Base-by-base conservation (phyloP, 1,140 invertebrate species). In the Aleiodes sp. region DNA sequence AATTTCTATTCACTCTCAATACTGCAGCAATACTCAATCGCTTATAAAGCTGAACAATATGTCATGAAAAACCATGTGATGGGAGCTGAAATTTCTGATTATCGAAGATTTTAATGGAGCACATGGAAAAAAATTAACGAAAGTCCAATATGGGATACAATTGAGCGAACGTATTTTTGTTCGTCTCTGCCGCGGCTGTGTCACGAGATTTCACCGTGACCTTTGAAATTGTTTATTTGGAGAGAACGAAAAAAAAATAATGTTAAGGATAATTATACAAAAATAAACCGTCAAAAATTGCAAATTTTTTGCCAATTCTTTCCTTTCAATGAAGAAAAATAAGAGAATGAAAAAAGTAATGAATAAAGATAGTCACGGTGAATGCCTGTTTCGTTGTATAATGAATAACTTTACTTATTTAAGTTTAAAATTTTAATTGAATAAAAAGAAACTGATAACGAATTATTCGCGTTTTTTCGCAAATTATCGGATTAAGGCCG, bases 401-500 rank as follows among this genome's bases (percentile, higher is more conserved):
- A 61, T 74, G 74, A 74, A 72, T 71, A 75, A 73, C 67, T 71
- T 52, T 73, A 76, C 57, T 68, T 65, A 73, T 74, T 71, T 71
- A 73, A 65, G 75, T 9, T 26, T 1, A 31, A 16, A 59, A 59
- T 28, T 52, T 52, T 21, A 52, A 24, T 28, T 59, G 29, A 59
- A 59, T 31, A 59, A 59, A 59, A 56, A 6, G 6, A 56, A 31
- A 31, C 14, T 4, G 14, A 6, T 52, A 52, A 78, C 69, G 69
- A 74, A 76, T 75, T 72, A 76, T 77, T 78, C 76, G 75, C 75
- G 73, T 78, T 80, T 77, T 77, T 78, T 79, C 64, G 70, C 77
- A 74, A 33, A 80, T 76, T 75, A 78, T 59, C 73, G 75, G 75
- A 43, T 78, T 79, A 79, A 77, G 46, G 24, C 12, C 46, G 46